Conservation (phyloP, 2,113 vertebrate species). For the Phocoena sinus region DNA sequence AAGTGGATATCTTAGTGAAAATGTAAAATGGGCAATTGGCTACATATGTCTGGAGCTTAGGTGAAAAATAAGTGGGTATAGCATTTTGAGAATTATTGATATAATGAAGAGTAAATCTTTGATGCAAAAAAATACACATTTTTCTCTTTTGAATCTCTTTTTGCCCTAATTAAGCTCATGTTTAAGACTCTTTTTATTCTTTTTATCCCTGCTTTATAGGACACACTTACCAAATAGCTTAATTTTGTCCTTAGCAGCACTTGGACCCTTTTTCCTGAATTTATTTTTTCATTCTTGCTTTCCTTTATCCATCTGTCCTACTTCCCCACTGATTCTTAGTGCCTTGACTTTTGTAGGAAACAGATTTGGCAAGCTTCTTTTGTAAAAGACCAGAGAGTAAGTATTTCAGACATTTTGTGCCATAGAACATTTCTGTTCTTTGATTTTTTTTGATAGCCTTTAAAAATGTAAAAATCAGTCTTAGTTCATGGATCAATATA, state of each 20-base stretch:
- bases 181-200: not conserved
- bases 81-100: not conserved
- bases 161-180: not conserved
- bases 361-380: not conserved
- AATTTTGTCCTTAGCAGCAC: not conserved
- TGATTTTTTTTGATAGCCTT: not conserved
- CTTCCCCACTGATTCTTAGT: not conserved
- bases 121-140: not conserved
- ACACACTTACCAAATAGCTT: not conserved
- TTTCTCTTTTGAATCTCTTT: not conserved
- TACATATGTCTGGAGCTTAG: not conserved
- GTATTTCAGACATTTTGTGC: not conserved
- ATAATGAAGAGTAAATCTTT: not conserved
- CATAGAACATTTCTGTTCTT: not conserved
- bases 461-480: not conserved
- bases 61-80: not conserved
- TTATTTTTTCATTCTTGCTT: not conserved
- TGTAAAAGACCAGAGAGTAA: not conserved
- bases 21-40: not conserved
- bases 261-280: not conserved
- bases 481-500: not conserved
- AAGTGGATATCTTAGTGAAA: not conserved
- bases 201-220: not conserved
- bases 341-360: not conserved
- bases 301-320: not conserved